Conservation (phyloP, 2,797 vertebrate genomes). For the Rhyacichthys aspro region DNA sequence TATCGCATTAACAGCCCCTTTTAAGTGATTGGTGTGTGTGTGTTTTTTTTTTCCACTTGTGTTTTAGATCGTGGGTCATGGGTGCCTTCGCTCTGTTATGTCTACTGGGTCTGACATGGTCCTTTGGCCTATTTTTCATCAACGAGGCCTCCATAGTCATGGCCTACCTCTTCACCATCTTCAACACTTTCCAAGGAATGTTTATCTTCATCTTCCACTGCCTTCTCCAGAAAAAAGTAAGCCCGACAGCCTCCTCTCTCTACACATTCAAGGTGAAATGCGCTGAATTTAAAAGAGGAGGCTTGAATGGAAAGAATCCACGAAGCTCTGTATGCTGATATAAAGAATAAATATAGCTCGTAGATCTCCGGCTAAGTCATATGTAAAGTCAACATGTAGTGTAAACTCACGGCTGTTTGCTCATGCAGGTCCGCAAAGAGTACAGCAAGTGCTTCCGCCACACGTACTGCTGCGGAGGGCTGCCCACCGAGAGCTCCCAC, state of each 20-base stretch:
- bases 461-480: conserved; percentile 93
- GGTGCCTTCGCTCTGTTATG: conserved; percentile 95
- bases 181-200: conserved; percentile 98
- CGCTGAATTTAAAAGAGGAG: conserved; percentile 16
- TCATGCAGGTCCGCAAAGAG: conserved; percentile 92
- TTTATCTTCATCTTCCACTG: conserved; percentile 99
- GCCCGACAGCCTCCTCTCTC: neutral
- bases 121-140: conserved; percentile 96
- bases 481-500: conserved; percentile 94
- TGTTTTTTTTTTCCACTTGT: conserved; percentile 20
- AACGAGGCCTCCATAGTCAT: conserved; percentile 94
- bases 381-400: conserved; percentile 57
- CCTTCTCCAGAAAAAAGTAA: conserved; percentile 97
- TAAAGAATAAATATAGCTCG: conserved; percentile 46
- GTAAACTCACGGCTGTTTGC: conserved; percentile 56
- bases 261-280: conserved; percentile 39
- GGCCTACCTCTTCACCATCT: conserved; percentile 98
- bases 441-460: conserved; percentile 98
- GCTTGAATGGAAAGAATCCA: conserved; percentile 17
- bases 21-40: conserved; percentile 20
- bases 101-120: conserved; percentile 96
- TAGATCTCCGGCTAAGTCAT: conserved; percentile 44
- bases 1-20: conserved; percentile 16
- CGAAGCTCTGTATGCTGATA: conserved; percentile 37
- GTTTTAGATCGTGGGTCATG: conserved; percentile 93